Evolutionary conservation across 2,888 invertebrate species (phyloP), one percentile per base, ranked within the genome.

Genomic region (Deilephila porcellus): DNA sequence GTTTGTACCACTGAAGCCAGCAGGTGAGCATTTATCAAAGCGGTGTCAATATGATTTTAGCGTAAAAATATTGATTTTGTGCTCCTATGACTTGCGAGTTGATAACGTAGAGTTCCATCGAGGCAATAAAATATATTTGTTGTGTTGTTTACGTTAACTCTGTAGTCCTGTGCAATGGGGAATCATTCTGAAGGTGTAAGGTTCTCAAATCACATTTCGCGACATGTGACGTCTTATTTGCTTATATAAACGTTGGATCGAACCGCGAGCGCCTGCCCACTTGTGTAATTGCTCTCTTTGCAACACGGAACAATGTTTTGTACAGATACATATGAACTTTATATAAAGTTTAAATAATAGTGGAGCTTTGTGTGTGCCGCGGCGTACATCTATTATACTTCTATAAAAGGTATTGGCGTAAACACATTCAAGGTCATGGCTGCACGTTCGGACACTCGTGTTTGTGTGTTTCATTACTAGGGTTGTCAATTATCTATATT

Each of bases 1-100:
- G 86, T 91, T 96, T 70, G 88, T 95, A 34, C 96, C 96, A 64
- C 85, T 96, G 76, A 96, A 96, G 85, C 95, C 95, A 25, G 84
- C 92, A 84, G 95, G 95, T 95, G 87, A 83, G 90, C 86, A 78
- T 77, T 76, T 79, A 73, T 75, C 63, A 71, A 67, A 67, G 74
- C 75, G 63, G 74, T 71, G 1, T 45, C 25, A 45, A 60, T 71
- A 62, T 81, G 80, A 81, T 78, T 81, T 83, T 80, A 76, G 74
- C 75, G 76, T 77, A 77, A 76, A 83, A 81, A 73, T 89, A 90
- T 90, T 85, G 90, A 90, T 91, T 88, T 73, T 62, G 56, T 37
- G 4, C 56, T 53, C 25, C 17, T 56, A 53, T 34, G 29, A 56
- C 34, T 19, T 63, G 53, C 53, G 20, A 25, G 17, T n/a, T n/a